A percentile compares a stretch with the other conserved stretches of the same genome.
phyloP scores from a whole-genome alignment of 2,797 vertebrate genomes.

The Galago senegalensis region DNA sequence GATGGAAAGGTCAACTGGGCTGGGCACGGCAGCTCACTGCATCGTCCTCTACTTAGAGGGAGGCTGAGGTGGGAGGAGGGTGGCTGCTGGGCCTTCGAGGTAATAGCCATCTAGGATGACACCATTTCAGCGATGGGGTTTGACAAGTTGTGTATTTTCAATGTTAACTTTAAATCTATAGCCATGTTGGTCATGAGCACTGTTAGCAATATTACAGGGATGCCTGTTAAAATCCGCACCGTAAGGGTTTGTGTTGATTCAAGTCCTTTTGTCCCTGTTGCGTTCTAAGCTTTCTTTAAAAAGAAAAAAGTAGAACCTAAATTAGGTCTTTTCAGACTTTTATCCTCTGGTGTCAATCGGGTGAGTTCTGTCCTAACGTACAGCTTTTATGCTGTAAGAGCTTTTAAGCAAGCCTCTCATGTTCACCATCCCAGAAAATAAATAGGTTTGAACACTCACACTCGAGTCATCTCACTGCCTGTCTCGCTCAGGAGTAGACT shows the following conservation, averaged over 20 bases:
- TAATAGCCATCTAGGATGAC: neutral
- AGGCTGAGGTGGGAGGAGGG: neutral
- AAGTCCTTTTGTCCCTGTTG: neutral
- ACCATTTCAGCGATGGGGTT: neutral
- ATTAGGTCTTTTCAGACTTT: neutral
- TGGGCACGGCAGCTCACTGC: neutral
- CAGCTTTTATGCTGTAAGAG: neutral
- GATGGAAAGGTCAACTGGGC: neutral
- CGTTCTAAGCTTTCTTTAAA: neutral
- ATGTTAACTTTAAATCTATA: neutral
- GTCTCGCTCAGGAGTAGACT: neutral
- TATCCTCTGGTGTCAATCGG: neutral
- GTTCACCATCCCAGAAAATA: neutral
- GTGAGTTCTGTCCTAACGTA: neutral
- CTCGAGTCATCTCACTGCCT: neutral
- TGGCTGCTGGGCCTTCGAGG: neutral
- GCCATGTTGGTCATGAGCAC: slow-evolving; percentile 39
- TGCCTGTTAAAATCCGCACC: neutral
- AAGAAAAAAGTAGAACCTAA: neutral
- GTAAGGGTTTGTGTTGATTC: neutral
- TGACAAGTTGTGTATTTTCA: neutral
- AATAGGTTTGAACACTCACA: neutral
- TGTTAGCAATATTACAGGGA: neutral
- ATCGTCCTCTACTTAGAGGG: neutral
- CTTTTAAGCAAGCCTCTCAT: neutral